These are phyloP conservation scores for Euglossa dilemma DNA, from an alignment of 1,140 invertebrate genomes.

Conservation along the genomic window DNA sequence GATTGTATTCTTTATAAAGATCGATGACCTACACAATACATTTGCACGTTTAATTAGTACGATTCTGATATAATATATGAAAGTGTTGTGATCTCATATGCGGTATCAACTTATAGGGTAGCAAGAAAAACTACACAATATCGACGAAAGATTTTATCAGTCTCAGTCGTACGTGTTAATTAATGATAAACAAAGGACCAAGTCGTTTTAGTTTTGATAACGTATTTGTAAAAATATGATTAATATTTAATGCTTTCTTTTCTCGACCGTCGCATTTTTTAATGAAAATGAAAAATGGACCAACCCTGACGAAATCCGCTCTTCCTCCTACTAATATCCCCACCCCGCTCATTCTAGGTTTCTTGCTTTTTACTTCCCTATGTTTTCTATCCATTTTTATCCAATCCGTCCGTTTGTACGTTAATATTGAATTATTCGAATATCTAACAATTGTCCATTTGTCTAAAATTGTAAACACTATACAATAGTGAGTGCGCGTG, in stretches of 20 bases:
- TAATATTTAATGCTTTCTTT: background rate
- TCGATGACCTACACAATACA: background rate
- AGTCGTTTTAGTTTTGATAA: conserved; percentile 6
- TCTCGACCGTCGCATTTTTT: background rate
- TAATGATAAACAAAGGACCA: conserved; percentile 19
- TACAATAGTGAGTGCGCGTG: background rate
- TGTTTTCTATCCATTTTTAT: background rate
- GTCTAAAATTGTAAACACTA: conserved; percentile 14
- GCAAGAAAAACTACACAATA: background rate
- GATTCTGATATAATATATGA: background rate
- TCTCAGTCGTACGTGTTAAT: background rate
- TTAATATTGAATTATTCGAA: background rate
- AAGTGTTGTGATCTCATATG: background rate
- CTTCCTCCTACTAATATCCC: background rate
- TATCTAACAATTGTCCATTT: conserved; percentile 16
- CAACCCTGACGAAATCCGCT: background rate
- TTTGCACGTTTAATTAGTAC: background rate
- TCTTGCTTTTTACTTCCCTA: background rate
- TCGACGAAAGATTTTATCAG: background rate
- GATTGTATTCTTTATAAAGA: background rate
- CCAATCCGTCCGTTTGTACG: conserved; percentile 4
- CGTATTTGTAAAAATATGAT: background rate
- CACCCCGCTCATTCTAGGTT: background rate
- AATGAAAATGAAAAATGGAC: background rate
- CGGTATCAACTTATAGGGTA: background rate